Evolutionary conservation across 1,140 invertebrate genomes (phyloP).

Genomic region (Diabrotica undecimpunctata): DNA sequence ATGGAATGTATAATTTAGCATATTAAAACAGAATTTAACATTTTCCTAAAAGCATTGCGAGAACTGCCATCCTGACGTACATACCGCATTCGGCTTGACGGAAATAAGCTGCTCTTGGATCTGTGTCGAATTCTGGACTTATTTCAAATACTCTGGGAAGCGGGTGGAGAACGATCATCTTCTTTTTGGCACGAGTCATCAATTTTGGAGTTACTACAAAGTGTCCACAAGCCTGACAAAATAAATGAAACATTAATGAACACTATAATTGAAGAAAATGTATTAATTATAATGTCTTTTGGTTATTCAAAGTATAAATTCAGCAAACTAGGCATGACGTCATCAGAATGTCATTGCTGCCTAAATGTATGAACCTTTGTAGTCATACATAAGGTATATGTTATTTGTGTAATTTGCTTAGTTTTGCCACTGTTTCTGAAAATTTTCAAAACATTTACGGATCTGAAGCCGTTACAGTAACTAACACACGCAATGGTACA

Average conservation of each 20-base stretch:
- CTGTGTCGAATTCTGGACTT: constrained; percentile 87
- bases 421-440: too few species aligned
- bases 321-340: too few species aligned
- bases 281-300: too few species aligned
- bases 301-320: too few species aligned
- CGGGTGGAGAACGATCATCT: constrained; percentile 97
- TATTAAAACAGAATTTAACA: constrained; percentile 17
- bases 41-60: constrained; percentile 82
- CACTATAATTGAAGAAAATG: too few species aligned
- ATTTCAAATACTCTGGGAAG: constrained; percentile 94
- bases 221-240: constrained; percentile 71
- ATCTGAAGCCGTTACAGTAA: too few species aligned
- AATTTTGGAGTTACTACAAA: constrained; percentile 90
- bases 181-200: constrained; percentile 90
- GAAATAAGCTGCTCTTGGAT: constrained; percentile 97
- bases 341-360: too few species aligned
- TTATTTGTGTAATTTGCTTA: too few species aligned
- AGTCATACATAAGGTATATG: too few species aligned
- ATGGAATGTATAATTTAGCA: not conserved
- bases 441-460: too few species aligned
- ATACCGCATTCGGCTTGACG: constrained; percentile 96
- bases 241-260: constrained; percentile 25
- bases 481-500: too few species aligned
- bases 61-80: constrained; percentile 96
- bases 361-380: too few species aligned